phyloP scores from a whole-genome alignment of 2,888 invertebrate species.

The Pandemis cinnamomeana region DNA sequence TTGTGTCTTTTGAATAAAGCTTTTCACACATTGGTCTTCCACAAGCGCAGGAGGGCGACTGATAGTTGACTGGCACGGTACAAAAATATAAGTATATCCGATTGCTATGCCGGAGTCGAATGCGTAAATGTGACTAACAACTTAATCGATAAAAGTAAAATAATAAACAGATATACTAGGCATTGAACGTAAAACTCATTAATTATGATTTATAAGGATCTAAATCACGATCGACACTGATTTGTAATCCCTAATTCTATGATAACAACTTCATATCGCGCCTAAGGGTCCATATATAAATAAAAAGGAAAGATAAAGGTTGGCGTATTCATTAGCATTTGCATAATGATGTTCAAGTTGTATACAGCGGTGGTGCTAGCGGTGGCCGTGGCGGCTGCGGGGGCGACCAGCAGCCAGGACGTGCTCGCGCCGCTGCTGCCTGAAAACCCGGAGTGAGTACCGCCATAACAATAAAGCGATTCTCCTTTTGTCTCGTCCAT shows the following conservation, averaged over 20 bases:
- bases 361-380: constrained; percentile 60
- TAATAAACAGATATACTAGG: constrained; percentile 45
- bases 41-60: background rate
- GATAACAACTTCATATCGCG: constrained; percentile 56
- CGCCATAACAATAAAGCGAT: background rate
- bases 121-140: constrained; percentile 8
- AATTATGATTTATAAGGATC: constrained; percentile 57
- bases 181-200: constrained; percentile 49
- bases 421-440: constrained; percentile 47
- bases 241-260: constrained; percentile 46
- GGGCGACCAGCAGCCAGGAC: constrained; percentile 57
- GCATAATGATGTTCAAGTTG: constrained; percentile 60
- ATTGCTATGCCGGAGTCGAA: background rate
- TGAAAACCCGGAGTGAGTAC: constrained; percentile 48
- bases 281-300: constrained; percentile 53
- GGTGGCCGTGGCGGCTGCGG: constrained; percentile 61
- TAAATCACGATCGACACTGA: constrained; percentile 45
- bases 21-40: too few relatives aligned
- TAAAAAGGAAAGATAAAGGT: constrained; percentile 47
- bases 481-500: background rate
- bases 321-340: constrained; percentile 45
- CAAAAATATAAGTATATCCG: background rate
- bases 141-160: constrained; percentile 25
- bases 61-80: background rate
- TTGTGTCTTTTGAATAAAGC: too few relatives aligned